Conservation (phyloP, 2,797 vertebrate genomes). For the Emys orbicularis region DNA sequence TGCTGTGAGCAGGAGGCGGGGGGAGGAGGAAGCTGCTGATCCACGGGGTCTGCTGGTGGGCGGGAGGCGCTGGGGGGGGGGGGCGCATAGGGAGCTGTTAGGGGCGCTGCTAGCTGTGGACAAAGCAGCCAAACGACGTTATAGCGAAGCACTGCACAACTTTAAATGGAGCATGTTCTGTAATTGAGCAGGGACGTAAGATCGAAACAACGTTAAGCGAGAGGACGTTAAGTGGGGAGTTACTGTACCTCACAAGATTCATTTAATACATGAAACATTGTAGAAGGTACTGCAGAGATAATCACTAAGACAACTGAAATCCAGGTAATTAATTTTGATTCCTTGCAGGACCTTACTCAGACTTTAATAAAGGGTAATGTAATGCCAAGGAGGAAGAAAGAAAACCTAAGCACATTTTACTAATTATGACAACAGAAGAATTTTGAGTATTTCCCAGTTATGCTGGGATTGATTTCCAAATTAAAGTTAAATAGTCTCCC, state of each 20-base stretch:
- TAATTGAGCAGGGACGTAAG: too few species aligned
- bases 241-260: not conserved
- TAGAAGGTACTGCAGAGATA: not conserved
- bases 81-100: too few species aligned
- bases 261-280: not conserved
- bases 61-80: too few species aligned
- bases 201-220: too few species aligned
- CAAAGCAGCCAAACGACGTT: too few species aligned
- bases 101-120: too few species aligned
- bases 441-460: not conserved
- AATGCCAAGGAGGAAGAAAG: not conserved
- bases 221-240: too few species aligned
- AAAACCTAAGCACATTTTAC: not conserved
- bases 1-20: too few species aligned
- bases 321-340: not conserved
- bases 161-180: too few species aligned
- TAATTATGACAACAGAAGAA: not conserved
- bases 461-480: not conserved
- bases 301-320: not conserved
- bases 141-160: too few species aligned
- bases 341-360: not conserved
- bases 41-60: too few species aligned
- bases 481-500: not conserved
- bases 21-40: too few species aligned
- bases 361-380: not conserved